Evolutionary conservation across 2,888 invertebrate genomes (phyloP), one percentile per base, ranked within the genome.

Genomic region (Trypoxylon attenuatum): DNA sequence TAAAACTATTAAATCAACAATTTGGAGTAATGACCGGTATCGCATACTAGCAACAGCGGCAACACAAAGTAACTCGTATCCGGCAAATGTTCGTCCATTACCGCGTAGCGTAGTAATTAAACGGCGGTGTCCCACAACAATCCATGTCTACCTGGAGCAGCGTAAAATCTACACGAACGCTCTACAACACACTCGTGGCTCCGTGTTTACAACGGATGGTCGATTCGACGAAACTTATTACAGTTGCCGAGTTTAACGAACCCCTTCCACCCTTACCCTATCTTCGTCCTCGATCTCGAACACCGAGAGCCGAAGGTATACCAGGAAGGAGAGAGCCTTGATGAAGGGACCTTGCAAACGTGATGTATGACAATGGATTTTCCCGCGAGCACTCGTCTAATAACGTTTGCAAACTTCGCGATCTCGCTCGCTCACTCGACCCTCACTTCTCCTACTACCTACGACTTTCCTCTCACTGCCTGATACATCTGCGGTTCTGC

Each of bases 101-200:
- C 59, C 33, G 53, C 54, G 62, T 57, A 69, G 66, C 68, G 43
- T 54, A 62, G 76, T 71, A 77, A 76, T 76, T 74, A 76, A 77
- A 75, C 71, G 62, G 71, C 57, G 76, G 74, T 77, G 60, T 67
- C 58, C 76, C 77, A 58, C 74, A 76, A 69, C 76, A 67, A 76
- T 77, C 76, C 69, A 58, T 61, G 64, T 64, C 68, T 69, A 66
- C 69, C 42, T 69, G 47, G 49, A 60, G 49, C 60, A 52, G 62
- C 62, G 67, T 69, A 77, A 74, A 76, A 74, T 74, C 71, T 62
- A 59, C 71, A 56, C 49, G 53, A 56, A 64, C 4, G 41, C 38
- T 54, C 33, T 42, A 50, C 45, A 27, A 23, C 54, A 25, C 53
- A 33, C 27, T n/a, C n/a, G n/a, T n/a, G n/a, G n/a, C n/a, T n/a